Base-by-base conservation (phyloP, 2,888 invertebrate species). In the Drosophila rellima region DNA sequence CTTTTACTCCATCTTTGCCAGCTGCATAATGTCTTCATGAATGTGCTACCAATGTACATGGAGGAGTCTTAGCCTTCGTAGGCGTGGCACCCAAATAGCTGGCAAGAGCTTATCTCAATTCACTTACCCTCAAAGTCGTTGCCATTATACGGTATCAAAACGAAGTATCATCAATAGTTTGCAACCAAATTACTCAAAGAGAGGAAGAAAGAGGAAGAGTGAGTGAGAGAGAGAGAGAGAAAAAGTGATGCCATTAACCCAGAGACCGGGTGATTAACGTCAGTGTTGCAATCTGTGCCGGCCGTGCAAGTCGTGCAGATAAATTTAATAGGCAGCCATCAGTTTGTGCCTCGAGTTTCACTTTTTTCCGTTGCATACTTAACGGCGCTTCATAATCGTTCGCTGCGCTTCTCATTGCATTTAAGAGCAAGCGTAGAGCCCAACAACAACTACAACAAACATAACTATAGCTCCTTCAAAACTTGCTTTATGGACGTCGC, bases 261-360 rank as follows among this genome's bases (percentile, higher is more conserved):
- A 15, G 35, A 15, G 26, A 11, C 8, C 52, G 45, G 64, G 59
- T 70, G 89, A 88, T 76, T 83, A 82, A 86, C 77, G 74, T 52
- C 26, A 33, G 61, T 33, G 42, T 39, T 57, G 39, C 39, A 26
- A 37, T 48, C 35, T 69, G 37, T 55, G 51, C 44, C 54, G 35
- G 54, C 51, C 42, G 50, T 62, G 60, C 70, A 89, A 72, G 62
- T 70, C 82, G 76, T 60, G 88, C 76, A 82, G 73, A 85, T 83
- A 82, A 78, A 88, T 89, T 89, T 89, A 89, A 89, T 88, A 71
- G 83, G 76, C 59, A 51, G 65, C 67, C 70, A 82, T 74, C 83
- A 82, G 57, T 50, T 45, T 63, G 45, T 47, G 40, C n/a, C n/a
- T 11, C 44, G 70, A 52, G 48, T 20, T 37, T 18, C 45, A 33